phyloP scores from a whole-genome alignment of 2,797 vertebrate species.

The Gallinago stenura region DNA sequence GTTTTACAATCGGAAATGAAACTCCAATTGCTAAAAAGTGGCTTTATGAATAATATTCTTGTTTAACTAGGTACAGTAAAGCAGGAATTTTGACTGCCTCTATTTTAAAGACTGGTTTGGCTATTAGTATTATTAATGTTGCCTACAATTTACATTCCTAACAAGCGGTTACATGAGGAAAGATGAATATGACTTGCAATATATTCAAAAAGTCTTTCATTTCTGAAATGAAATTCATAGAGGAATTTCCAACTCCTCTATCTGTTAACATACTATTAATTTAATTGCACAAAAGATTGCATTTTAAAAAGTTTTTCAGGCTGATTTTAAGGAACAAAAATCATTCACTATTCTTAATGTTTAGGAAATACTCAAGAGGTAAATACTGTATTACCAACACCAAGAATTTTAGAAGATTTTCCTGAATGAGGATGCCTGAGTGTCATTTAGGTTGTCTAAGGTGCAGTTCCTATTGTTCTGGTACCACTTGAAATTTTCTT shows the following conservation, averaged over 20 bases:
- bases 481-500: background rate
- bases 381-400: background rate
- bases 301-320: background rate
- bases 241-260: background rate
- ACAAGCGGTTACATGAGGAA: conserved; percentile 20
- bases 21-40: background rate
- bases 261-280: background rate
- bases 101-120: conserved; percentile 19
- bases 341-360: background rate
- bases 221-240: background rate
- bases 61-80: background rate
- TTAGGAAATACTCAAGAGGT: background rate
- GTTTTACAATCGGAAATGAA: background rate
- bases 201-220: conserved; percentile 22
- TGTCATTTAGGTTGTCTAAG: background rate
- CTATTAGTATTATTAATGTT: conserved; percentile 18
- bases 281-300: background rate
- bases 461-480: background rate
- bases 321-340: conserved; percentile 10
- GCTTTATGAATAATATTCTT: background rate
- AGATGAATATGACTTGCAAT: background rate
- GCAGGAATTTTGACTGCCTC: background rate
- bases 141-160: conserved; percentile 34
- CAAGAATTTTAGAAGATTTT: background rate
- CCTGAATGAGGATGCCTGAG: background rate